Evolutionary conservation across 2,888 invertebrate species (phyloP), one percentile per base, ranked within the genome.

Genomic region (Torymus tubicola): DNA sequence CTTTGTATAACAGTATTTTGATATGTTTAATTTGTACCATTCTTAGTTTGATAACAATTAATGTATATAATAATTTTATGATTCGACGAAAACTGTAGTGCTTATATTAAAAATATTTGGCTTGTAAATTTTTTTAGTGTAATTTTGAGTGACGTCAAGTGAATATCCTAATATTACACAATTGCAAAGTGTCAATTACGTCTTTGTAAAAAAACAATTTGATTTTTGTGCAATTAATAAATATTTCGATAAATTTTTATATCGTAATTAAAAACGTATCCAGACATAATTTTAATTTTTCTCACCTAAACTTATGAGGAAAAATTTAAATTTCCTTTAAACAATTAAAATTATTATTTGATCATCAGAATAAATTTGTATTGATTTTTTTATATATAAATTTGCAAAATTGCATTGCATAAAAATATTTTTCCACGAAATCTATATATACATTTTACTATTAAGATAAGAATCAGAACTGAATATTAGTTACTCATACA

Each of bases 1-100:
- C 67, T 72, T 76, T 50, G 16, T 50, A 65, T 78, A 78, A 78
- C 71, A 78, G 78, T 78, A 78, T 78, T 78, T 70, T 63, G 24
- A 60, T 60, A 52, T 74, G 55, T 74, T 55, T 68, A 69, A 65
- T 18, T 24, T 64, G 55, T 77, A 64, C 14, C 18, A 63, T 52
- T 50, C 16, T n/a, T 69, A 63, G 31, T 60, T 72, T 73, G 42
- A 77, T 53, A 42, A 8, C 8, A 42, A 42, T 42, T 42, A 42
- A 42, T 42, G 42, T 42, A 42, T 42, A 42, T 42, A 42, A 42
- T 42, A 42, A 8, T 42, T 42, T 42, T 42, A 42, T 42, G 5
- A 42, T 42, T 42, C 5, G 42, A 42, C 42, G 42, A 8, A 42
- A 42, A 42, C 42, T 5, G 8, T 42, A 42, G 8, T 42, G 42